Evolutionary conservation across 2,888 invertebrate genomes (phyloP), one percentile per base, ranked within the genome.

Genomic region (Caenorhabditis doughertyi): DNA sequence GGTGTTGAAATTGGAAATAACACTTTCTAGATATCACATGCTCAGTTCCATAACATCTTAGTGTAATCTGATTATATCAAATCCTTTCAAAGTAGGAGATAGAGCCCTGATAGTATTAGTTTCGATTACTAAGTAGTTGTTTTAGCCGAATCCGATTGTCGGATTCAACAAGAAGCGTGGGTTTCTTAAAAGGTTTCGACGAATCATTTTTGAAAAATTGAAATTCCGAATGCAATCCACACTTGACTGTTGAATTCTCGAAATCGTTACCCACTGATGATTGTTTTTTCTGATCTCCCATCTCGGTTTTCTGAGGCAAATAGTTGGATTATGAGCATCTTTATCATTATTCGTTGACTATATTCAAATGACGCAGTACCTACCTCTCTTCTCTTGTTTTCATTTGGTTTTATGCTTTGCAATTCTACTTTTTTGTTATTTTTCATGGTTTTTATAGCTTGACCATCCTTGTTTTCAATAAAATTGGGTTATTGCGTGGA

Each of bases 341-440:
- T 42, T 42, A 42, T 42, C n/a, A 25, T 60, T 42, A 42, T 42
- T 55, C 60, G 21, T 18, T 18, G 18, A 47, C 18, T 18, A n/a
- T 16, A 42, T 42, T 16, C 25, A 27, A 60, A 25, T 60, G 60
- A 60, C 60, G 60, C 35, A 39, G 18, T n/a, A 29, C 23, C 11
- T 23, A 3, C 29, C n/a, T 58, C 35, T 35, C n/a, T 16, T 11
- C 16, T 25, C 11, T 42, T 60, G 42, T 25, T 60, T 60, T 60
- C 21, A 25, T n/a, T 25, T 27, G 42, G 27, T 9, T 60, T n/a
- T 39, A 16, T 13, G 58, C 23, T 58, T 39, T 39, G 58, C 58
- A 58, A 39, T 58, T 58, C 39, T 58, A 58, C 39, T 58, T 56
- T 56, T 56, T 32, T 18, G 27, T 27, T 21, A 21, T 58, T 16